Evolutionary conservation across 2,797 vertebrate genomes (phyloP).

Genomic region (Premnoplex brunnescens): DNA sequence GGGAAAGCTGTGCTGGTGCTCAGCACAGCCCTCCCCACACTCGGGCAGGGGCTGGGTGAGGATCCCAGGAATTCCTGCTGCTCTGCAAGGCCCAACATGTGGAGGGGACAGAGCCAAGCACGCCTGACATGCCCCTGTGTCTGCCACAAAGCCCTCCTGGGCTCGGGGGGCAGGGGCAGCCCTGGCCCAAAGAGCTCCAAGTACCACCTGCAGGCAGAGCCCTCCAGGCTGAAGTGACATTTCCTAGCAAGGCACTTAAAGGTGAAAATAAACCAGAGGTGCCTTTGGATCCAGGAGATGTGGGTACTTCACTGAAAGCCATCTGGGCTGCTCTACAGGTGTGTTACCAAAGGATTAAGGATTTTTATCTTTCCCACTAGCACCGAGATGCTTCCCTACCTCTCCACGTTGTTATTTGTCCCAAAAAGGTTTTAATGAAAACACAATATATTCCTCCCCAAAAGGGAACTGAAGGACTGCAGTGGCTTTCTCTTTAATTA

Average conservation of each 20-base stretch:
- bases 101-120: slow-evolving; percentile 11
- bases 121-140: neutral
- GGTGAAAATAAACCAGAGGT: accelerated
- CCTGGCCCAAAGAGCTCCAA: accelerated
- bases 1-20: neutral
- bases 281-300: neutral
- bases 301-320: accelerated
- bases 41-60: slow-evolving; percentile 2
- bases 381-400: neutral
- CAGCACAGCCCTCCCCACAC: neutral
- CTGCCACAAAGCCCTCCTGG: neutral
- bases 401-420: neutral
- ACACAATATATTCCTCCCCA: neutral
- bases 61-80: neutral
- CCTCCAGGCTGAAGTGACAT: accelerated
- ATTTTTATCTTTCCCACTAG: neutral
- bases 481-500: neutral
- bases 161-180: accelerated
- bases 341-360: neutral
- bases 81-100: neutral
- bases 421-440: neutral
- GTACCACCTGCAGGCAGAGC: accelerated
- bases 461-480: accelerated
- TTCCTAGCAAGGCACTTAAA: neutral
- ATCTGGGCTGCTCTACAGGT: neutral